A percentile compares a stretch with the other conserved stretches of the same genome.
Evolutionary conservation across 2,113 vertebrate species (phyloP).

Genomic region (Empidonax alnorum): DNA sequence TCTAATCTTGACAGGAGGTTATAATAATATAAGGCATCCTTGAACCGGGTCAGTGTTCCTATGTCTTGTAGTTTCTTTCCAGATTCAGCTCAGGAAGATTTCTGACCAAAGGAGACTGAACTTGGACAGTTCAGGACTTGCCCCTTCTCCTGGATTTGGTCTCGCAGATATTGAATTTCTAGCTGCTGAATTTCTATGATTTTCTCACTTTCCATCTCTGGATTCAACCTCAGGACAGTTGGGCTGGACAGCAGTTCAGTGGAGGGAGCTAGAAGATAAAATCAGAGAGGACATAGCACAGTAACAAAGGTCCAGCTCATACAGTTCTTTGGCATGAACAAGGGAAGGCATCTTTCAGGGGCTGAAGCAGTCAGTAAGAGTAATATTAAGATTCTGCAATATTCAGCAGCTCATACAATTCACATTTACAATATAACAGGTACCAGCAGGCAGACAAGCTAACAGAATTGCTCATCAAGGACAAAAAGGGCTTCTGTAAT

Average conservation of each 20-base stretch:
- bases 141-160: conserved; percentile 73
- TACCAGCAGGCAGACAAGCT: neutral
- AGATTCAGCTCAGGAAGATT: conserved; percentile 57
- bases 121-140: neutral
- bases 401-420: neutral
- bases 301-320: neutral
- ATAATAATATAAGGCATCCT: neutral
- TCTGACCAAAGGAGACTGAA: conserved; percentile 25
- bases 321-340: neutral
- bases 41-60: neutral
- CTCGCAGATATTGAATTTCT: conserved; percentile 79
- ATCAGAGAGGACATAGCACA: neutral
- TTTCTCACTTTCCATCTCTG: conserved; percentile 75
- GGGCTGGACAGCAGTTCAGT: neutral
- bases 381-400: neutral
- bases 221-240: conserved; percentile 66
- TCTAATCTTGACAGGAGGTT: neutral
- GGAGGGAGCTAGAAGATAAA: conserved; percentile 52
- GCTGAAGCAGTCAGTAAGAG: neutral
- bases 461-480: neutral
- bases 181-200: conserved; percentile 83
- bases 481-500: neutral
- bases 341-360: neutral
- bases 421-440: neutral
- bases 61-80: neutral